Evolutionary conservation across 2,113 vertebrate species (phyloP), one percentile per base, ranked within the genome.

Genomic region (human): DNA sequence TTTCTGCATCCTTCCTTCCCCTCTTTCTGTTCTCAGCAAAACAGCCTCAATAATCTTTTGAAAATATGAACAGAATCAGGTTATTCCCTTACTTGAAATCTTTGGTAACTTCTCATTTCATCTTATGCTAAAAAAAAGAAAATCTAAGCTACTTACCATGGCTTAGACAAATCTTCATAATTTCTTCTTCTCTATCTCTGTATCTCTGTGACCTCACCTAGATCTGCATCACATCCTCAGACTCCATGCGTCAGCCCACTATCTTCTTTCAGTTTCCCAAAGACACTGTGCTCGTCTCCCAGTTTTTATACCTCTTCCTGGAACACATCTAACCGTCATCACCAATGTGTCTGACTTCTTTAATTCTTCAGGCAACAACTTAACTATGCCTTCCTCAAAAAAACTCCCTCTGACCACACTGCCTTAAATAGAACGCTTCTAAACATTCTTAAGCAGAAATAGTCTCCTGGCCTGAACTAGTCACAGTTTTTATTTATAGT

Each of bases 81-180:
- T 76, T 70, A 23, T 23, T 66, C 55, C 17, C 17, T 93, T 57
- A 55, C 22, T 93, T 91, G 57, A 89, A 76, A 88, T 3, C 8
- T 64, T 72, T 50, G 72, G 17, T 93, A 81, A 68, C 38, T 30
- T 95, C 84, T 68, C 22, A 43, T 80, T 91, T 91, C 4, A 66
- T 35, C 90, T 72, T n/a, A 45, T 57, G 18, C 78, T 18, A 38
- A 38, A 66, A 38, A 85, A 64, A 32, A 79, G 61, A 27, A 11
- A 76, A 48, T 45, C 8, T 61, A 85, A 82, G 5, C 40, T 52
- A 59, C 23, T 80, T 64, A 57, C 5, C 1, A 55, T 27, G 68
- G 57, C 27, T 91, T 70, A 83, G 90, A 30, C 16, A 35, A 68
- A 72, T 14, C 50, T 17, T 6, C 2, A n/a, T 1, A 6, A 22